phyloP scores from a whole-genome alignment of 1,140 invertebrate genomes.

The Diachasmimorpha longicaudata region DNA sequence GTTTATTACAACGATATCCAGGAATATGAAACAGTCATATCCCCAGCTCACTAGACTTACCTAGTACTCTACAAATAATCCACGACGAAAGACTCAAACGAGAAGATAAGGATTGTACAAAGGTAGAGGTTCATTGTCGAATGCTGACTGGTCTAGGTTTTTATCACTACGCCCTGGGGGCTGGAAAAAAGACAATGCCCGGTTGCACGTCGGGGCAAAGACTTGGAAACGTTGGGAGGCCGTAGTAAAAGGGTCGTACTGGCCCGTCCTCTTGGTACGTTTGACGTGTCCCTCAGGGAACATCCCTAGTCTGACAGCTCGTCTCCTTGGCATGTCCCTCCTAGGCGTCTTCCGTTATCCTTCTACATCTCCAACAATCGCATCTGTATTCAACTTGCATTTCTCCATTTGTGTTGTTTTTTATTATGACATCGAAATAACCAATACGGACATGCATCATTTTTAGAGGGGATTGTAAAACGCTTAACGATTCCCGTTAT shows the following conservation, averaged over 20 bases:
- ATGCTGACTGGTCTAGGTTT: conserved; percentile 48
- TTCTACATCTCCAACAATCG: background rate
- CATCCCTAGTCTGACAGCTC: conserved; percentile 25
- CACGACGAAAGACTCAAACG: background rate
- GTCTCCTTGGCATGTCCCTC: conserved; percentile 5
- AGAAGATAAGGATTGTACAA: background rate
- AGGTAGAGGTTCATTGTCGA: conserved; percentile 38
- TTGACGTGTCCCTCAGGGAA: conserved; percentile 25
- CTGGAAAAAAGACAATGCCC: conserved; percentile 30
- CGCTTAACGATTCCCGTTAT: conserved; percentile 2
- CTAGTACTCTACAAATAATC: background rate
- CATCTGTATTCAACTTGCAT: background rate
- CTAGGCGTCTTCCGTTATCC: background rate
- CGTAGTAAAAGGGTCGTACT: conserved; percentile 5
- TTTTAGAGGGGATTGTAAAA: background rate
- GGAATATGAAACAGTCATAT: too few relatives aligned
- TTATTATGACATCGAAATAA: background rate
- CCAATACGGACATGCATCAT: background rate
- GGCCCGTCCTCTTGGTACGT: conserved; percentile 13
- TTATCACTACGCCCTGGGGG: conserved; percentile 45
- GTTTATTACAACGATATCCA: too few relatives aligned
- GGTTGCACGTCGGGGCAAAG: background rate
- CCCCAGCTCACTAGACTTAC: too few relatives aligned
- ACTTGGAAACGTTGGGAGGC: background rate
- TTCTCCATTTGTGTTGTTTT: background rate